Conservation (phyloP, 1,140 invertebrate genomes). For the Micrasema minimum region DNA sequence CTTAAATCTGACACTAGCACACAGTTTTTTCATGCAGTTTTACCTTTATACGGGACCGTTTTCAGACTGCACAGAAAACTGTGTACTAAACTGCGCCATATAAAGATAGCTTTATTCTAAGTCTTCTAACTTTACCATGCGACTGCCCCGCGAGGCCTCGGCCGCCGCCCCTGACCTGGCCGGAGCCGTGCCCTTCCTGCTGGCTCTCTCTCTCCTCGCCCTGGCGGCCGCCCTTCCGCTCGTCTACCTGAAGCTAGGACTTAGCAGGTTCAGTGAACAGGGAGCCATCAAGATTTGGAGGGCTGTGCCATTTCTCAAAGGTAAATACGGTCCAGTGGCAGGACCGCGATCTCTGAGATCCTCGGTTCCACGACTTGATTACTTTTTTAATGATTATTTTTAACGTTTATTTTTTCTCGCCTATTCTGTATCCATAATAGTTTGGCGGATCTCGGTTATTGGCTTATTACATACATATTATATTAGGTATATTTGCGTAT, state of each 20-base stretch:
- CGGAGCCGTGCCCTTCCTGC: constrained; percentile 70
- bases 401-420: neutral
- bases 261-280: constrained; percentile 78
- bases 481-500: no score
- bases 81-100: no score
- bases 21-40: no score
- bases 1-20: no score
- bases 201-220: constrained; percentile 73
- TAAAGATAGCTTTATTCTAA: no score
- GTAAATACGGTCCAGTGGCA: no score
- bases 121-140: no score
- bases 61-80: no score
- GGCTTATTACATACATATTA: no score
- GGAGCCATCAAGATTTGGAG: constrained; percentile 80
- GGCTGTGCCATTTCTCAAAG: constrained; percentile 79
- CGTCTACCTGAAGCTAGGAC: constrained; percentile 77
- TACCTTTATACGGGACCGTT: no score
- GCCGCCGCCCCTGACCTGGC: constrained; percentile 61
- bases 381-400: neutral
- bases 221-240: constrained; percentile 75
- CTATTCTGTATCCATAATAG: neutral
- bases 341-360: no score
- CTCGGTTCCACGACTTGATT: neutral
- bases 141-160: constrained; percentile 63
- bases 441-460: no score